A percentile compares a stretch with the other conserved stretches of the same genome.
Conservation (phyloP, 2,113 vertebrate genomes). For the Anguilla japonica region DNA sequence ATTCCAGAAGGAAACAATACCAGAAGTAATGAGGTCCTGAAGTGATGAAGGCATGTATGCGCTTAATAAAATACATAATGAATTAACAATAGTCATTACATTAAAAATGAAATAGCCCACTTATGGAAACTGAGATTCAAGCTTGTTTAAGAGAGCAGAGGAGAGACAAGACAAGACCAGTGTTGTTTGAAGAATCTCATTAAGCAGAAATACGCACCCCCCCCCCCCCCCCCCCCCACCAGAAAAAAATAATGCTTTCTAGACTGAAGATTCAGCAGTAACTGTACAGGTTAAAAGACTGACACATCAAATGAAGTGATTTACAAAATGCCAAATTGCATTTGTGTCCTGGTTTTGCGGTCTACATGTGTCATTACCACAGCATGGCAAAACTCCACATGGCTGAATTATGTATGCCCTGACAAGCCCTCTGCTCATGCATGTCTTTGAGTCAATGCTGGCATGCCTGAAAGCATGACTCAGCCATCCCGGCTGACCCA, state of each 20-base stretch:
- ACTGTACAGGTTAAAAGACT: background rate
- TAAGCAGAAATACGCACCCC: too few relatives aligned
- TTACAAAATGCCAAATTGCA: background rate
- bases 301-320: background rate
- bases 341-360: background rate
- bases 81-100: background rate
- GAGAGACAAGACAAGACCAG: background rate
- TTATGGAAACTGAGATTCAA: background rate
- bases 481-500: background rate
- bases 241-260: background rate
- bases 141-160: background rate
- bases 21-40: background rate
- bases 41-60: background rate
- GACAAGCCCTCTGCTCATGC: background rate
- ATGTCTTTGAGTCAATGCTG: background rate
- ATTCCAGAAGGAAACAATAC: background rate
- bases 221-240: too few relatives aligned
- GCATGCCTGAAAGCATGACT: background rate
- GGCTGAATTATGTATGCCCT: background rate
- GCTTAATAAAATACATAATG: background rate
- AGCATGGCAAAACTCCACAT: background rate
- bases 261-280: background rate
- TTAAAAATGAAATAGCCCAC: background rate
- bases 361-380: constrained; percentile 3
- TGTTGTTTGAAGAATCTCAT: too few relatives aligned